phyloP scores from a whole-genome alignment of 2,888 invertebrate genomes.

The Nebria salina region DNA sequence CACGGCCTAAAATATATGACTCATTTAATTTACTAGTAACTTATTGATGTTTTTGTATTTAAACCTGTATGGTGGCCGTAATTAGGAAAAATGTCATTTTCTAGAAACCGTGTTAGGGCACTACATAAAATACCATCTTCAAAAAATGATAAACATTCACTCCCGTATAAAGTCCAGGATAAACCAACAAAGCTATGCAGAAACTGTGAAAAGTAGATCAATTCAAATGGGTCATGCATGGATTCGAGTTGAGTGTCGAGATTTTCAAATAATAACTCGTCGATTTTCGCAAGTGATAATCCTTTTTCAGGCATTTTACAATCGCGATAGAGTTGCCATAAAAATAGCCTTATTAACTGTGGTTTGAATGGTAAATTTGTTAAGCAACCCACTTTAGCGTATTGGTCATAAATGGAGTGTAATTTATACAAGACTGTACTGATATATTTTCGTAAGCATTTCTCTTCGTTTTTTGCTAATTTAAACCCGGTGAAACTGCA shows the following conservation, averaged over 20 bases:
- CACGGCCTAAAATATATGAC: conserved; percentile 43
- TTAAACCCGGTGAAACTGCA: neutral
- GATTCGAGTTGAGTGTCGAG: conserved; percentile 63
- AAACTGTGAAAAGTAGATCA: conserved; percentile 72
- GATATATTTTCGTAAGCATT: conserved; percentile 63
- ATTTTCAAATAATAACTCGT: conserved; percentile 64
- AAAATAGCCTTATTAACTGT: conserved; percentile 65
- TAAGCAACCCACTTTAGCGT: conserved; percentile 64
- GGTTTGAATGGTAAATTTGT: conserved; percentile 60
- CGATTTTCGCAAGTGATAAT: conserved; percentile 66
- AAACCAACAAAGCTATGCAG: conserved; percentile 67
- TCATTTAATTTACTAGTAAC: neutral
- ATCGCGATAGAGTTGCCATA: conserved; percentile 72
- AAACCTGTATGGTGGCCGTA: conserved; percentile 62
- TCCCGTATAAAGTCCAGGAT: conserved; percentile 64
- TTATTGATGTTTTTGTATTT: neutral
- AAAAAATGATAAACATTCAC: conserved; percentile 58
- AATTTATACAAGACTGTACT: conserved; percentile 64
- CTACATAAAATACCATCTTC: conserved; percentile 65
- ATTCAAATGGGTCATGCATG: conserved; percentile 68
- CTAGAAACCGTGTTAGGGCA: conserved; percentile 67
- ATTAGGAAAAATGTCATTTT: conserved; percentile 63
- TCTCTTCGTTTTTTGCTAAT: conserved; percentile 58
- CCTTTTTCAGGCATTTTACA: conserved; percentile 65
- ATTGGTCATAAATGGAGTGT: conserved; percentile 65